A percentile compares a stretch with the other conserved stretches of the same genome.
Evolutionary conservation across 2,888 invertebrate species (phyloP).

Genomic region (Dyspetes luteomarginatus): DNA sequence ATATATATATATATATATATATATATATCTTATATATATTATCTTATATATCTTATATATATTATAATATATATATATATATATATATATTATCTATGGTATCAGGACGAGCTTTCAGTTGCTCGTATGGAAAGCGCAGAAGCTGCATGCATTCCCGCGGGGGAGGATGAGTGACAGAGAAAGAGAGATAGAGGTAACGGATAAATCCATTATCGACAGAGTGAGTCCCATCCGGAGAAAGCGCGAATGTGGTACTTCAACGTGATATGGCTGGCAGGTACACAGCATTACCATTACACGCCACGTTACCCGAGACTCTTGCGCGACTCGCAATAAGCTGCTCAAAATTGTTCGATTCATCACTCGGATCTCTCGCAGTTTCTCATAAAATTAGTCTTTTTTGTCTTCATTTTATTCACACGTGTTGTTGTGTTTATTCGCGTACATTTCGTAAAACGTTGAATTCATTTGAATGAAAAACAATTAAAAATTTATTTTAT

Average conservation of each 20-base stretch:
- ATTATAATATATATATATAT: not conserved
- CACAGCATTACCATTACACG: conserved; percentile 68
- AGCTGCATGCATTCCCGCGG: not conserved
- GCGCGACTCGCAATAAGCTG: not conserved
- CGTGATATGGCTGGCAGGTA: conserved; percentile 63
- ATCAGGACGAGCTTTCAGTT: not conserved
- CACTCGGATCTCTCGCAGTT: not conserved
- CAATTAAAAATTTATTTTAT: too few species aligned
- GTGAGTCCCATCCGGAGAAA: conserved; percentile 23
- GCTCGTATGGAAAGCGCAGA: not conserved
- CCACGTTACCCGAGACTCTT: conserved; percentile 50
- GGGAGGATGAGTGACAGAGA: not conserved
- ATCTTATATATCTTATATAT: too few species aligned
- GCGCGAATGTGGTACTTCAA: conserved; percentile 43
- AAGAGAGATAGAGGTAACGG: conserved; percentile 24
- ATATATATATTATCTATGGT: not conserved
- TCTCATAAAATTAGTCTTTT: too few species aligned
- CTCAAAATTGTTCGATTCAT: conserved; percentile 26
- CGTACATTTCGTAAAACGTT: too few species aligned
- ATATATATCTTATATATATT: too few species aligned
- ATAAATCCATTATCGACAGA: conserved; percentile 58
- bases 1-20: not conserved
- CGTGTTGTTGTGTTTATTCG: too few species aligned
- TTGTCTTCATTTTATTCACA: too few species aligned
- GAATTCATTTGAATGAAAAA: too few species aligned